Evolutionary conservation across 2,113 vertebrate species (phyloP).

Genomic region (Fregetta grallaria): DNA sequence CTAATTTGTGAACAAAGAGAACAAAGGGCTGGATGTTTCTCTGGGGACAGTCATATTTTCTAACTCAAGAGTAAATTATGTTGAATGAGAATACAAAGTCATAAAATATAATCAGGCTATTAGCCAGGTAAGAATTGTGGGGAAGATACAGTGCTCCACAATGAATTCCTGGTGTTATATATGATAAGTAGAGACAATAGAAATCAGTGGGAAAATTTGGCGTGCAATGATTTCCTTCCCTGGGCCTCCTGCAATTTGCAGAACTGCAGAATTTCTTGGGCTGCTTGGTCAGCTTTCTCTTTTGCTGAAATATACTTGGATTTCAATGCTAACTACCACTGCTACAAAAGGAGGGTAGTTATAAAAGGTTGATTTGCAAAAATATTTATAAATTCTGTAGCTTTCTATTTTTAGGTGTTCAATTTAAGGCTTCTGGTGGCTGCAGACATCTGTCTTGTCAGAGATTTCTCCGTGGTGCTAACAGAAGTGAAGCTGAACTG

Average conservation of each 20-base stretch:
- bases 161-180: neutral
- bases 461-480: slow-evolving; percentile 50
- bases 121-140: slow-evolving; percentile 1
- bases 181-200: slow-evolving; percentile 37
- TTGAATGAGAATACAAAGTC: slow-evolving; percentile 41
- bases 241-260: slow-evolving; percentile 44
- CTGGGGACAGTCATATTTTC: slow-evolving; percentile 55
- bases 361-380: slow-evolving; percentile 53
- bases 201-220: slow-evolving; percentile 41
- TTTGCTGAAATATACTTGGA: slow-evolving; percentile 36
- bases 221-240: slow-evolving; percentile 23
- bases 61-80: slow-evolving; percentile 52
- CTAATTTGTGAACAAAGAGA: slow-evolving; percentile 64
- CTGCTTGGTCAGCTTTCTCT: slow-evolving; percentile 51
- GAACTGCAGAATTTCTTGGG: slow-evolving; percentile 50
- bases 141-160: neutral
- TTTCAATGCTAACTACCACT: slow-evolving; percentile 24
- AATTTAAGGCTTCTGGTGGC: slow-evolving; percentile 51
- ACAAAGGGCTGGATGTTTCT: slow-evolving; percentile 59
- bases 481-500: slow-evolving; percentile 28
- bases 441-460: slow-evolving; percentile 57
- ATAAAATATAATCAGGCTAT: slow-evolving; percentile 40
- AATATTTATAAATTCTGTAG: slow-evolving; percentile 47
- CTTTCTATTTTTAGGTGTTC: slow-evolving; percentile 49
- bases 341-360: slow-evolving; percentile 23